Conservation (phyloP, 2,888 invertebrate genomes). For the Meganola albula region DNA sequence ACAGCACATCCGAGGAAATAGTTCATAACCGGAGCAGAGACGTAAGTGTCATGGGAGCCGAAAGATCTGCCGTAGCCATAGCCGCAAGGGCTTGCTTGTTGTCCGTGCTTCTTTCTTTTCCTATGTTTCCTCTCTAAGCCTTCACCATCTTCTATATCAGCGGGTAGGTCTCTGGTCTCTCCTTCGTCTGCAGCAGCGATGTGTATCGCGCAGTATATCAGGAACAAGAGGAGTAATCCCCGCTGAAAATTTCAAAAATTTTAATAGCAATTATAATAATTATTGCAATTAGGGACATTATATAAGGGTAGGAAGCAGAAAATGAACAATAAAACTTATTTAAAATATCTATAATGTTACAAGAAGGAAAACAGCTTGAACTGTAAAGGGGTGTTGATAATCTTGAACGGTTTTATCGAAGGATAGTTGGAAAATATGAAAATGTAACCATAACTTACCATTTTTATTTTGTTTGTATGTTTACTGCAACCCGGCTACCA, state of each 20-base stretch:
- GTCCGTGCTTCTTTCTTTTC: constrained; percentile 54
- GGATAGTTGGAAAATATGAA: no score
- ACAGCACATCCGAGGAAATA: constrained; percentile 61
- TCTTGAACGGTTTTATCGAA: no score
- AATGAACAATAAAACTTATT: no score
- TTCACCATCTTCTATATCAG: constrained; percentile 37
- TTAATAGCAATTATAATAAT: no score
- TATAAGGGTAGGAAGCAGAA: no score
- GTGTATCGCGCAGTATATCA: constrained; percentile 33
- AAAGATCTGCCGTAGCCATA: constrained; percentile 45
- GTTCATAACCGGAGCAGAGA: constrained; percentile 63
- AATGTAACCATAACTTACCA: no score
- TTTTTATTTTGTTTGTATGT: constrained; percentile 11
- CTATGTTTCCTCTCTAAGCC: constrained; percentile 51
- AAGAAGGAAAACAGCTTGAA: no score
- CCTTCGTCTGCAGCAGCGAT: constrained; percentile 36
- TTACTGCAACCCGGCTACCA: constrained; percentile 13
- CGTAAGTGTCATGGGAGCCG: constrained; percentile 50
- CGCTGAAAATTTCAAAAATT: constrained; percentile 23
- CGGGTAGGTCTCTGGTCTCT: constrained; percentile 39
- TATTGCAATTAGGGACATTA: no score
- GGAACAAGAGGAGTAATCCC: constrained; percentile 33
- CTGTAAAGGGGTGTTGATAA: no score
- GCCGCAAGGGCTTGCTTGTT: constrained; percentile 40
- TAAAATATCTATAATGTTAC: no score